phyloP scores from a whole-genome alignment of 2,888 invertebrate genomes.

The Chloroclysta siterata region DNA sequence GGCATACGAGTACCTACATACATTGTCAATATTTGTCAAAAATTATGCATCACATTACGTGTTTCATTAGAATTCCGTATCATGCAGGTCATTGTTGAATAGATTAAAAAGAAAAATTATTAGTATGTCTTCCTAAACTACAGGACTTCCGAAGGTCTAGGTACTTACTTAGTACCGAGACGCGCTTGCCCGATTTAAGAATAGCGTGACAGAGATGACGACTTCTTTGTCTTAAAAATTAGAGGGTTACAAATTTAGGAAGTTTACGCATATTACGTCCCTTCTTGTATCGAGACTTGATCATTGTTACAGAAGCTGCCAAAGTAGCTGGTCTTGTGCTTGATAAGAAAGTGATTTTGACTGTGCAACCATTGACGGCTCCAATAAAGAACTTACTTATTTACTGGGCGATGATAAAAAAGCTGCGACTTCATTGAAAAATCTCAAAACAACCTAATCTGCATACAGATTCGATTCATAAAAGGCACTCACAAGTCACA shows the following conservation, averaged over 20 bases:
- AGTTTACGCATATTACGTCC: background rate
- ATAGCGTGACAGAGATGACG: background rate
- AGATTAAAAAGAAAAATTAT: background rate
- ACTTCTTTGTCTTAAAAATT: slow-evolving; percentile 6
- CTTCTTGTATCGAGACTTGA: background rate
- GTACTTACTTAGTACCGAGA: background rate
- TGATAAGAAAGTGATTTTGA: background rate
- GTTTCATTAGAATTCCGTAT: background rate
- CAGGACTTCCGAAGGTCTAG: too few relatives aligned
- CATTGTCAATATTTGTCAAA: slow-evolving; percentile 4
- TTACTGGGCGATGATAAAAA: too few relatives aligned
- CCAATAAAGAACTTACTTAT: too few relatives aligned
- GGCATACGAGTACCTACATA: background rate
- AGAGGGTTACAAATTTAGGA: slow-evolving; percentile 9
- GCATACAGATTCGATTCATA: background rate
- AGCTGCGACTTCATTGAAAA: background rate
- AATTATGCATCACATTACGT: background rate
- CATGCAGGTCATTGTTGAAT: background rate
- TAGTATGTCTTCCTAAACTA: too few relatives aligned
- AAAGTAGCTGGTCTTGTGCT: background rate
- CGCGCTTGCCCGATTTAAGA: background rate
- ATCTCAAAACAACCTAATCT: slow-evolving; percentile 2
- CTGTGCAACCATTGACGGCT: too few relatives aligned
- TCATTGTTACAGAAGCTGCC: slow-evolving; percentile 3
- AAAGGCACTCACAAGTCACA: slow-evolving; percentile 1